phyloP scores from a whole-genome alignment of 2,888 invertebrate genomes.

The Imbricaverruca yamaguchii region DNA sequence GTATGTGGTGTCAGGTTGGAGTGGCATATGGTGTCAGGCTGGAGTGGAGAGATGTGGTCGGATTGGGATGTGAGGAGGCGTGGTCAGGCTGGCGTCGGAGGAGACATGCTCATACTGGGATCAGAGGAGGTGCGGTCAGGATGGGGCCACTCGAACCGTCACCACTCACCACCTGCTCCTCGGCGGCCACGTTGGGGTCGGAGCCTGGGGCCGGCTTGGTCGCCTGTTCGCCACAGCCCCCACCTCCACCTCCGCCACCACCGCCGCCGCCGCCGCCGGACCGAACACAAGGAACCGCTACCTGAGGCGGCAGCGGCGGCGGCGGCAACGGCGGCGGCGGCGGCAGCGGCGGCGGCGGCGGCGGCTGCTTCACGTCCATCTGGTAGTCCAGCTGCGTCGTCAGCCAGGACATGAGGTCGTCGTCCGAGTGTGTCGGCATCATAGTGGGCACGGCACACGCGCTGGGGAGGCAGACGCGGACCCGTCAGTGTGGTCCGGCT shows the following conservation, averaged over 20 bases:
- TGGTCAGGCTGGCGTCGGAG: too few relatives aligned
- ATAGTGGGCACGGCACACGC: not conserved
- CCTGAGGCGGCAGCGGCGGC: not conserved
- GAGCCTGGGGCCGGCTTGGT: not conserved
- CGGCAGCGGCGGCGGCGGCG: not conserved
- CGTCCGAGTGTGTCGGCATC: constrained; percentile 5
- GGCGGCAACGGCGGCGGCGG: constrained; percentile 2
- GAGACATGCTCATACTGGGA: too few relatives aligned
- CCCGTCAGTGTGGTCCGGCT: too few relatives aligned
- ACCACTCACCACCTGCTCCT: not conserved
- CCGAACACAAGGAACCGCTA: not conserved
- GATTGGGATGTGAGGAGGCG: too few relatives aligned
- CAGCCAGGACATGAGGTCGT: constrained; percentile 19
- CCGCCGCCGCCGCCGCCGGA: not conserved
- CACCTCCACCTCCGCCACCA: not conserved
- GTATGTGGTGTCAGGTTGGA: too few relatives aligned
- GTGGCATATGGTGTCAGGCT: too few relatives aligned
- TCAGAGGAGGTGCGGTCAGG: too few relatives aligned
- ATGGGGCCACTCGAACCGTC: too few relatives aligned
- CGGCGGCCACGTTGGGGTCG: not conserved
- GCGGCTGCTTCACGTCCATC: not conserved
- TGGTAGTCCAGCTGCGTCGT: constrained; percentile 18
- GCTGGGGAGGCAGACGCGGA: too few relatives aligned
- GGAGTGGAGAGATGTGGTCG: too few relatives aligned
- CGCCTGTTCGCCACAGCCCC: not conserved